Evolutionary conservation across 35 echinoderm and acorn worm genomes (phyloP).

Genomic region (Ophioderma brevispina): DNA sequence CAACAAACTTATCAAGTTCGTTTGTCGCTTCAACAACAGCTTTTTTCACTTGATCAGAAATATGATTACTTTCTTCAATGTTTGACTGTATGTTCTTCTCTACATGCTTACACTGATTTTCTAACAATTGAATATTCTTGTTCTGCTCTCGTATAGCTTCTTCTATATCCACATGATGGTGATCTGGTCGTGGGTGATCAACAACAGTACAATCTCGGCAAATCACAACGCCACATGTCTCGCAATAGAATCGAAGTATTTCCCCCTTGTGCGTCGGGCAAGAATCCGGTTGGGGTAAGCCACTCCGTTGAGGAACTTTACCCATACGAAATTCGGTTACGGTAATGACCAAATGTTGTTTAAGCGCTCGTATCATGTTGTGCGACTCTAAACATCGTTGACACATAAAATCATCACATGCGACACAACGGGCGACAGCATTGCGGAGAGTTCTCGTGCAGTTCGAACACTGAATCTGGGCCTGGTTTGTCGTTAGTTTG

Average conservation of each 20-base stretch:
- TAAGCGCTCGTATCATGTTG: background rate
- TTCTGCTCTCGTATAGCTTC: background rate
- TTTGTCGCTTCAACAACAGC: background rate
- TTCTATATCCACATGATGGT: constrained; percentile 3
- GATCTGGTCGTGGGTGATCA: constrained; percentile 40
- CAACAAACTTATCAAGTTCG: background rate
- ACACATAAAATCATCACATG: background rate
- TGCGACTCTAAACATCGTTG: background rate
- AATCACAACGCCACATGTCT: constrained; percentile 44
- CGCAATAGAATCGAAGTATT: constrained; percentile 24
- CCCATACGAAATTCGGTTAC: background rate
- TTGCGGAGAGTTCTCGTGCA: background rate
- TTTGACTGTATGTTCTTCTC: background rate
- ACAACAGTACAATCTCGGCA: constrained; percentile 58
- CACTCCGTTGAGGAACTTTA: background rate
- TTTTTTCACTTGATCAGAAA: background rate
- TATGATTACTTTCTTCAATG: background rate
- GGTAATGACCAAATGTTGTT: background rate
- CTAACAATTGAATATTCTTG: background rate
- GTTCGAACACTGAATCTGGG: background rate
- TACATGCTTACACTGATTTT: background rate
- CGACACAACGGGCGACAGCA: background rate
- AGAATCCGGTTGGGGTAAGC: background rate
- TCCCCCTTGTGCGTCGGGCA: constrained; percentile 30
- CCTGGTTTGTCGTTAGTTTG: background rate